Conservation (phyloP, 2,113 vertebrate genomes). For the Geococcyx californianus region DNA sequence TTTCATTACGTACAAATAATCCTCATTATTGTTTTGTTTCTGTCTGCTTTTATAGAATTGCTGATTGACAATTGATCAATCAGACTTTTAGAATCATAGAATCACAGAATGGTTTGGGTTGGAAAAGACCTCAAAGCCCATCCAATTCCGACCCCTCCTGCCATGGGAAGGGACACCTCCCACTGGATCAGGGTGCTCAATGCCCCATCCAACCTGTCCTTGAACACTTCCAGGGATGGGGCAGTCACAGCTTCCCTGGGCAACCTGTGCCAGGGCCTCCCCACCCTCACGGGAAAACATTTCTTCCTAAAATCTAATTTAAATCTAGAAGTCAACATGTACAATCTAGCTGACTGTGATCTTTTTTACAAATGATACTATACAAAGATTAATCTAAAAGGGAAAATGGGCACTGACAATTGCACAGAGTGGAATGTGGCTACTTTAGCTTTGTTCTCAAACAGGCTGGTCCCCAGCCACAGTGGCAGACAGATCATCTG, state of each 20-base stretch:
- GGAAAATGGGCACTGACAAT: neutral
- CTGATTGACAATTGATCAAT: neutral
- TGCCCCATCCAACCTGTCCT: too few species aligned
- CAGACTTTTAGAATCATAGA: neutral
- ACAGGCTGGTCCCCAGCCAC: neutral
- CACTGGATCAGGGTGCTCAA: too few species aligned
- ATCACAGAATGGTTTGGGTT: too few species aligned
- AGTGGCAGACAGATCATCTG: neutral
- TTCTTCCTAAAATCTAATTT: too few species aligned
- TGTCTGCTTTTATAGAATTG: neutral
- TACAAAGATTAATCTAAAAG: neutral
- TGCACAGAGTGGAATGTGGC: neutral
- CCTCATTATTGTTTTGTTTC: neutral
- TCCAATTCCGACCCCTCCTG: too few species aligned
- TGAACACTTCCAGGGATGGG: too few species aligned
- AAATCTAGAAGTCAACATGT: neutral
- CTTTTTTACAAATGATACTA: neutral
- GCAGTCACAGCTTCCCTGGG: too few species aligned
- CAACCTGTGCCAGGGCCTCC: too few species aligned
- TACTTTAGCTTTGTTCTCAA: constrained; percentile 38
- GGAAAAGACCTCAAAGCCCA: too few species aligned
- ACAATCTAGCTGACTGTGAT: neutral
- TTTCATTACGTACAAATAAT: neutral
- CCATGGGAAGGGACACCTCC: too few species aligned
- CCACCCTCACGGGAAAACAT: too few species aligned